Evolutionary conservation across 2,888 invertebrate species (phyloP).

Genomic region (Andrena flavipes): DNA sequence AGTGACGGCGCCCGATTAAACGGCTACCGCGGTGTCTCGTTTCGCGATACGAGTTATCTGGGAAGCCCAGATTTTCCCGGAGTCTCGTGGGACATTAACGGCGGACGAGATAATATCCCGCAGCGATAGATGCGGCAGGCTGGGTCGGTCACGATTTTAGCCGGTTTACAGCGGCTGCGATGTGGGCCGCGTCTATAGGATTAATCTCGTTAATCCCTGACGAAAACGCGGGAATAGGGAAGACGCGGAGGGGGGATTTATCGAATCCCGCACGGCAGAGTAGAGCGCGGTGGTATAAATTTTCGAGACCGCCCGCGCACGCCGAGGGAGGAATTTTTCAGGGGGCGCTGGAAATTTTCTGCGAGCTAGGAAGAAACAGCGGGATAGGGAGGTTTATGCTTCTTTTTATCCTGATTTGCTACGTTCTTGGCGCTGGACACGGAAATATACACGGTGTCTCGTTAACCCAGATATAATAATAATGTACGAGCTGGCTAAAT

Average conservation of each 20-base stretch:
- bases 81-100: conserved; percentile 18
- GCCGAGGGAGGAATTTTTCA: background rate
- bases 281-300: background rate
- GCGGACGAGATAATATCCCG: background rate
- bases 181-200: background rate
- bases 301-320: background rate
- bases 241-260: background rate
- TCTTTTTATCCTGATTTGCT: background rate
- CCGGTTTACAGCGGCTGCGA: background rate
- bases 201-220: conserved; percentile 3
- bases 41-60: conserved; percentile 11
- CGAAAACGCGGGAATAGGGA: background rate
- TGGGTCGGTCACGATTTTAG: background rate
- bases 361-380: too few species aligned
- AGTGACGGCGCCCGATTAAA: background rate
- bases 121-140: background rate
- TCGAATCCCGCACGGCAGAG: background rate
- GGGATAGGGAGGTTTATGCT: background rate
- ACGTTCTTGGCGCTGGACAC: background rate
- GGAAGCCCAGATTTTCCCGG: background rate
- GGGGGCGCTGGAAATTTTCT: background rate
- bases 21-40: background rate
- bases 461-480: conserved; percentile 21
- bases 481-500: background rate
- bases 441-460: background rate